Evolutionary conservation across 2,797 vertebrate genomes (phyloP), one percentile per base, ranked within the genome.

Genomic region (Enteromius anoplus): DNA sequence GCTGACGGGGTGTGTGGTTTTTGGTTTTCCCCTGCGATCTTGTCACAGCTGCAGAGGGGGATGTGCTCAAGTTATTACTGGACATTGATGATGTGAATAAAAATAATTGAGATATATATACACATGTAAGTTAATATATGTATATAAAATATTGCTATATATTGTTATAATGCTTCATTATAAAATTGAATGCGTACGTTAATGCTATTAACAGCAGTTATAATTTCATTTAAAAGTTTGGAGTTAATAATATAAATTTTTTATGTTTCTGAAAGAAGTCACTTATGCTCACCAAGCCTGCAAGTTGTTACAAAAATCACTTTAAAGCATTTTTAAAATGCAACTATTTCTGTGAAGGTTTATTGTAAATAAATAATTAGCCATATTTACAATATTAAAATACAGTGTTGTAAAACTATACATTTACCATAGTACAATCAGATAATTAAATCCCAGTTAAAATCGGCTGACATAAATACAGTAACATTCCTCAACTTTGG

Each of bases 281-380:
- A 1, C 64, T 69, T 14, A 42, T 45, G 15, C 14, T 49, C 23
- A 49, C 17, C 15, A 32, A 32, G 15, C 4, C 17, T 32, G 45
- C 45, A 42, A 11, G 10, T 60, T 60, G 23, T 60, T 26, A 60
- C 55, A 60, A 19, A 32, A 71, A 49, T 32, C 11, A 72, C 26
- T 49, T 51, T 4, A 17, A 47, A 49, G 49, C 47, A 19, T 47
- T 32, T 4, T 19, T 11, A 19, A 49, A 49, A 72, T 49, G 0
- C 5, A 0, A 49, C 21, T 32, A 51, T 72, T 51, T 4, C 17
- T 72, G 26, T 64, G 14, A 62, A 71, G 10, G 15, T 78, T 77
- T 70, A 78, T 37, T 71, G 11, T 60, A 23, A 77, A 78, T 45
- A 82, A 82, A 82, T 82, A 1, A 78, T 37, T 49, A 2, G 5